Conservation (phyloP, 2,888 invertebrate genomes). For the Drosophila affinis region DNA sequence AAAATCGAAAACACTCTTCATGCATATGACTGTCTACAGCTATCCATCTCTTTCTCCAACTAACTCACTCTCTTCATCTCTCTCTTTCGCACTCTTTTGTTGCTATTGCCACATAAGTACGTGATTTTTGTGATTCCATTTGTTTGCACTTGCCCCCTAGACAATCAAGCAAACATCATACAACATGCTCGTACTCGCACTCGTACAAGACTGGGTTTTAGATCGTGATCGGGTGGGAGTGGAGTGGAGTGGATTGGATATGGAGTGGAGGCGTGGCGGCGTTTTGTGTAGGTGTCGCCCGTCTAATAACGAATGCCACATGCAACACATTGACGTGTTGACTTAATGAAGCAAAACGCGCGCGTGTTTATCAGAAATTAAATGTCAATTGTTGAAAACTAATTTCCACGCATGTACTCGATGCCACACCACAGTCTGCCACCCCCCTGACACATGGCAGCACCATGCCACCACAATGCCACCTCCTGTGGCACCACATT, state of each 20-base stretch:
- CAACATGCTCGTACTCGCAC: conserved; percentile 11
- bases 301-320: conserved; percentile 73
- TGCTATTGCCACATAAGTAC: conserved; percentile 49
- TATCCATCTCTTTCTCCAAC: conserved; percentile 7
- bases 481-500: conserved; percentile 29
- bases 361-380: conserved; percentile 81
- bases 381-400: conserved; percentile 80
- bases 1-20: conserved; percentile 60
- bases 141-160: conserved; percentile 55
- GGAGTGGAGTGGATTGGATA: not conserved
- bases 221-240: conserved; percentile 22
- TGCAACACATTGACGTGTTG: conserved; percentile 75
- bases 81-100: not conserved
- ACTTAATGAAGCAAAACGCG: conserved; percentile 76
- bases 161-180: conserved; percentile 44
- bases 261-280: not conserved
- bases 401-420: conserved; percentile 57
- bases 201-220: not conserved
- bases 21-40: conserved; percentile 41
- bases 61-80: not conserved
- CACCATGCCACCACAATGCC: conserved; percentile 8
- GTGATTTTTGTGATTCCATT: conserved; percentile 71
- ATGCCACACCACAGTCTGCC: not conserved
- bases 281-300: conserved; percentile 50
- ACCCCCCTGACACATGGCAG: not conserved